phyloP scores from a whole-genome alignment of 2,113 vertebrate genomes.

The Sylvilagus bachmani region DNA sequence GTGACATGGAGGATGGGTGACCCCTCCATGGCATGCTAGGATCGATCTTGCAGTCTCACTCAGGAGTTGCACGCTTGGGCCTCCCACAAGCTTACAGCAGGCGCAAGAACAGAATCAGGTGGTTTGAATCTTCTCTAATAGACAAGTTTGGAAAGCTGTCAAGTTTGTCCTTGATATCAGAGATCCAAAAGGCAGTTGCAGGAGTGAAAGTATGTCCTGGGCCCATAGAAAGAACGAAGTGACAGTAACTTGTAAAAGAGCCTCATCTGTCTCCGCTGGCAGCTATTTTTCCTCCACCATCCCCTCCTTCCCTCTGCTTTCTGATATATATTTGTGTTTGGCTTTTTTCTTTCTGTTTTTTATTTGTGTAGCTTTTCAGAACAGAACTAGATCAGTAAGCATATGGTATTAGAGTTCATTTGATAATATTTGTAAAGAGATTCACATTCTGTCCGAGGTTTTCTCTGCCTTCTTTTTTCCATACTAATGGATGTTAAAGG shows the following conservation, averaged over 20 bases:
- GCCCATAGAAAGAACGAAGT: slow-evolving; percentile 21
- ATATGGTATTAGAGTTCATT: slow-evolving; percentile 8
- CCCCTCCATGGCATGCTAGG: background rate
- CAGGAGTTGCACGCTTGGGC: background rate
- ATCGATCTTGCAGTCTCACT: fast-evolving
- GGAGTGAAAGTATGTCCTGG: slow-evolving; percentile 51
- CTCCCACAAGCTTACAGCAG: background rate
- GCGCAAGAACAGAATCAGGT: slow-evolving; percentile 50
- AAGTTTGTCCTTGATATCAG: slow-evolving; percentile 64
- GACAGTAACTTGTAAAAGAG: background rate
- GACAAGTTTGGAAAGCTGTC: slow-evolving; percentile 69
- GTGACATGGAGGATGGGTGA: background rate
- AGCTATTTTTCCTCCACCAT: slow-evolving; percentile 34
- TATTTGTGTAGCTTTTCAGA: slow-evolving; percentile 31
- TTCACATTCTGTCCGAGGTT: slow-evolving; percentile 29
- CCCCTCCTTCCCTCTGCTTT: slow-evolving; percentile 60
- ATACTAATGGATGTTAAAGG: slow-evolving; percentile 35
- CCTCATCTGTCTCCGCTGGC: background rate
- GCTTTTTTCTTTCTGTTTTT: background rate
- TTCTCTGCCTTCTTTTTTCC: background rate
- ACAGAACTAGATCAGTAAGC: slow-evolving; percentile 14
- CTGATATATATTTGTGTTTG: background rate
- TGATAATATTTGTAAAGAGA: slow-evolving; percentile 63
- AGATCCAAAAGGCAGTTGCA: slow-evolving; percentile 61
- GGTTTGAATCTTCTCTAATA: slow-evolving; percentile 56